phyloP scores from a whole-genome alignment of 2,113 vertebrate species.

The Synodontis membranacea region DNA sequence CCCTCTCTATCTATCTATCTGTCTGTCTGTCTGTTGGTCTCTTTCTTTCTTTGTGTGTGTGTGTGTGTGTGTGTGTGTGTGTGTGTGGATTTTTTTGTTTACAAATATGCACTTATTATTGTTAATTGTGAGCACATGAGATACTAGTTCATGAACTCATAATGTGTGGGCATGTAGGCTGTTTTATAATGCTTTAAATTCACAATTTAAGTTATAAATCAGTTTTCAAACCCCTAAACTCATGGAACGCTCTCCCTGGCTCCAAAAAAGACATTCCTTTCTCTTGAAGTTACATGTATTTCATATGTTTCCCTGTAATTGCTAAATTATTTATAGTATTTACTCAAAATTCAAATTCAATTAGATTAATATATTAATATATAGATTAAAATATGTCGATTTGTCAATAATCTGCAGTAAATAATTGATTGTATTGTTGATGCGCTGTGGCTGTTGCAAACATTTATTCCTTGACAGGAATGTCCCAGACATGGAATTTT shows the following conservation, averaged over 20 bases:
- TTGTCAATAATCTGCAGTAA: background rate
- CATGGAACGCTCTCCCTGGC: background rate
- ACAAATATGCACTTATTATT: no score
- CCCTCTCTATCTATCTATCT: no score
- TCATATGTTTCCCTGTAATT: background rate
- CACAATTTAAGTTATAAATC: background rate
- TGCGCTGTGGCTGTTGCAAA: background rate
- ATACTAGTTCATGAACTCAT: no score
- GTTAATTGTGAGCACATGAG: no score
- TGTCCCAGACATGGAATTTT: slow-evolving; percentile 90
- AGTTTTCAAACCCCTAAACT: background rate
- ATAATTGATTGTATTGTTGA: background rate
- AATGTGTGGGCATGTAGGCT: no score
- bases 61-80: no score
- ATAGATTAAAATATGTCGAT: background rate
- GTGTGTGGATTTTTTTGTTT: no score
- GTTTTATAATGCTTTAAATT: no score
- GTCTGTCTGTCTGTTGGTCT: no score
- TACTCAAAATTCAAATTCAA: background rate
- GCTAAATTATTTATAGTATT: background rate
- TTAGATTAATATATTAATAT: background rate
- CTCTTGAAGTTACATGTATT: background rate
- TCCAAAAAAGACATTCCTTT: background rate
- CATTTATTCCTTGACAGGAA: slow-evolving; percentile 68
- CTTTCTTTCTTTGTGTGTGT: no score